Base-by-base conservation (phyloP, 2,113 vertebrate species). In the Corythoichthys haematopterus region DNA sequence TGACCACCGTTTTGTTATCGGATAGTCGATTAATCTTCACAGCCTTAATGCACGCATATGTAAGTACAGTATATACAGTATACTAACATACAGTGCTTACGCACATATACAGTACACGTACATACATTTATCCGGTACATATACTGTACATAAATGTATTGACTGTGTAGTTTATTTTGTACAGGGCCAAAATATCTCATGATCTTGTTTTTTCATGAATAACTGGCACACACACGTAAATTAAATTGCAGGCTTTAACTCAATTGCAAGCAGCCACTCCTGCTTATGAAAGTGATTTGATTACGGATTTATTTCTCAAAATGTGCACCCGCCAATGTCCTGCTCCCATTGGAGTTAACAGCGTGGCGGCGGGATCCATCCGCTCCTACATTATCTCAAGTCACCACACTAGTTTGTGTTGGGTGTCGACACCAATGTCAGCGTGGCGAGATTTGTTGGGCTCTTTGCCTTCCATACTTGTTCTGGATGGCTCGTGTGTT, bases 201-300 rank as follows among this genome's bases (percentile, higher is more conserved):
- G 62, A 66, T 59, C 51, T 15, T 55, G 45, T 47, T 20, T 38
- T 46, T 35, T 15, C 36, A 46, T 56, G 8, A 33, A 12, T 56
- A 33, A 68, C 40, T 43, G 40, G 40, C 6, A 66, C 61, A 64
- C 50, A 56, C 38, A 66, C 37, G 36, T 15, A 75, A 86, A 88
- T 88, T 68, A 62, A 84, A 86, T 85, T 85, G 75, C 20, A 76
- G 62, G 33, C 9, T 80, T 78, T 83, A 88, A 85, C 80, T 84
- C 65, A 79, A 78, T 85, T 79, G 72, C 68, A 71, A 78, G 70
- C 70, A 86, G 79, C 8, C 57, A 50, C 69, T 80, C 70, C 72
- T 4, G 47, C 47, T 50, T 50, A 50, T 15, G 14, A 50, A 50
- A 14, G 14, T 50, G 47, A 50, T 50, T 50, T 50, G 47, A 13